Percentiles rank a stretch among this genome's conserved stretches.
phyloP scores from a whole-genome alignment of 2,113 vertebrate genomes.

The Carettochelys insculpta region DNA sequence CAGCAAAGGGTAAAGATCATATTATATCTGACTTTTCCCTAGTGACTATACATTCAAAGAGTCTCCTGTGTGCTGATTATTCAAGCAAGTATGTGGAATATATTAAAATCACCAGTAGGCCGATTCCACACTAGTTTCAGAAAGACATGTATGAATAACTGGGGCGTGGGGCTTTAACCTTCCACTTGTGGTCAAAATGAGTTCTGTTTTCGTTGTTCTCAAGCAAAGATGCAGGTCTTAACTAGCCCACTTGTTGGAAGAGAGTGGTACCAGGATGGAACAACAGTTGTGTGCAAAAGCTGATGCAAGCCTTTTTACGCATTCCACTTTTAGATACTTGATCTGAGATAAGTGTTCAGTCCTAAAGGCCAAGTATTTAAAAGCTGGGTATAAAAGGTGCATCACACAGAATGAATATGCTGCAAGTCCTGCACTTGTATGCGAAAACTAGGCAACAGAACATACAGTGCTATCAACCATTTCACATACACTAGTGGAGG shows the following conservation, averaged over 20 bases:
- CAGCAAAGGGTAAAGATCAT: conserved; percentile 58
- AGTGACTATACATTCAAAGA: not conserved
- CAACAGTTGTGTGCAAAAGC: not conserved
- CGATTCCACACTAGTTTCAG: conserved; percentile 27
- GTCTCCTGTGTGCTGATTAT: conserved; percentile 8
- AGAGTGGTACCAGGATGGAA: not conserved
- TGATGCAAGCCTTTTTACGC: not conserved
- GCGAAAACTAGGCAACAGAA: not conserved
- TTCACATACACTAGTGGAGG: not conserved
- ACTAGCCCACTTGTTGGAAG: not conserved
- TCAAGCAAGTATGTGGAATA: conserved; percentile 50
- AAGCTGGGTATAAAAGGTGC: not conserved
- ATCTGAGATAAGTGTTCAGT: not conserved
- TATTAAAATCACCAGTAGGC: conserved; percentile 15
- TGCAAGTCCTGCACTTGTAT: not conserved
- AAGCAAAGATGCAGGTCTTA: not conserved
- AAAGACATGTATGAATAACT: not conserved
- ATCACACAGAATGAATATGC: not conserved
- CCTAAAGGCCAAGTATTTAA: not conserved
- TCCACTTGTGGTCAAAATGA: not conserved
- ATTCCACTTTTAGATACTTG: not conserved
- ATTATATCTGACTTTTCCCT: conserved; percentile 39
- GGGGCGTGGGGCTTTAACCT: not conserved
- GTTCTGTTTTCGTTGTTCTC: not conserved
- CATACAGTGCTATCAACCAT: not conserved